Base-by-base conservation (phyloP, 2,797 vertebrate genomes). In the Enteromius unitaeniatus region DNA sequence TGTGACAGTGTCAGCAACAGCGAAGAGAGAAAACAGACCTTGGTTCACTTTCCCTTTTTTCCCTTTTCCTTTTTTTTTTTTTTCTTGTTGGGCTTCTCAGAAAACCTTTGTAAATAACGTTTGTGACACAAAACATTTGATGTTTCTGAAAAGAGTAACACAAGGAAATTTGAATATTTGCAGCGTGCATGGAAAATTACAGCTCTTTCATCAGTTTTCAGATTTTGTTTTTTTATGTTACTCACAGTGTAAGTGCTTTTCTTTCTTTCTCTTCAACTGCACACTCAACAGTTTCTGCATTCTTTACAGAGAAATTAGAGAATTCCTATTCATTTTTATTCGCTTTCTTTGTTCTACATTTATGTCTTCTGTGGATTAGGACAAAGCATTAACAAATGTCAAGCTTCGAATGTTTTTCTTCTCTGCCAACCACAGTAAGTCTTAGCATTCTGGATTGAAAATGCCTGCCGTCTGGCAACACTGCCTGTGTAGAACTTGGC, bases 401-500 rank as follows among this genome's bases (percentile, higher is more conserved):
- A 85, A 65, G 81, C 69, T 74, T 69, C 4, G 2, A 75, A 58
- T 86, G 31, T 84, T 84, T 74, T 82, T 62, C 74, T 70, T 78
- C 81, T 84, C 74, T 81, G 64, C 74, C 42, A 47, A 79, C 62
- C 40, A 26, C 23, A 55, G 75, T 69, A 70, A 55, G 45, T 84
- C 40, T 72, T 26, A 70, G 70, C 62, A 84, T 81, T 70, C 68
- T 69, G 70, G 80, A 80, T 75, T 79, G 84, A 86, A 85, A 75
- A 58, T 49, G 64, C 67, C 55, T 64, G 80, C 77, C 67, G 85
- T 82, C 82, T 88, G 85, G 86, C 84, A 79, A 62, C 42, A 65
- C 51, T 72, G 74, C 83, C 82, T 72, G 73, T 84, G 83, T 83
- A 79, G 80, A 86, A 81, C 81, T 83, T 86, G 89, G 89, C 86